phyloP scores from a whole-genome alignment of 2,113 vertebrate genomes.

The Onychorhynchus coronatus region DNA sequence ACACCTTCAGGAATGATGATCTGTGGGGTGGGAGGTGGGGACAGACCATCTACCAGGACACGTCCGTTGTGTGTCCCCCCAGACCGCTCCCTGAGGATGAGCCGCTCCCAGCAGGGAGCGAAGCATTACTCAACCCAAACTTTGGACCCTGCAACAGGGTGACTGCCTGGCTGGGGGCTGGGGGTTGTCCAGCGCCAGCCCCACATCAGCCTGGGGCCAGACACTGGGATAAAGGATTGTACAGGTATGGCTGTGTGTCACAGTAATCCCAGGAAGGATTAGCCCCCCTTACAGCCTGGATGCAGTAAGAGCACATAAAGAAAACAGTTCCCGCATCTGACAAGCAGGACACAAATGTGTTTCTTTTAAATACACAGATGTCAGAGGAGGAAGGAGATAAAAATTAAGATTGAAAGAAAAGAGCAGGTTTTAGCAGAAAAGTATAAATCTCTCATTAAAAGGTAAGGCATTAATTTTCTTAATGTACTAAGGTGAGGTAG shows the following conservation, averaged over 20 bases:
- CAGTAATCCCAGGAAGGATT: not conserved
- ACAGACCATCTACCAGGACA: not conserved
- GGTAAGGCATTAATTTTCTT: not conserved
- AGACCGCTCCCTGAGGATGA: rapidly evolving
- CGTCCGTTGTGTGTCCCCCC: rapidly evolving
- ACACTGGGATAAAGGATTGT: not conserved
- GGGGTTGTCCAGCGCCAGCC: not conserved
- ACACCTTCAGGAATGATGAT: not conserved
- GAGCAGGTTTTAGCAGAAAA: not conserved
- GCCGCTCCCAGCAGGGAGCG: rapidly evolving
- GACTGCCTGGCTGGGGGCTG: not conserved
- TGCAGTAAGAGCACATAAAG: not conserved
- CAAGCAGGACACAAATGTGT: not conserved
- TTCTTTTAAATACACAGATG: not conserved
- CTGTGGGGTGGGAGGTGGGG: not conserved
- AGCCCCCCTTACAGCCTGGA: not conserved
- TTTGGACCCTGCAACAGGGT: rapidly evolving
- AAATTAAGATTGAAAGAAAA: not conserved
- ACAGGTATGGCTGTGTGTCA: not conserved
- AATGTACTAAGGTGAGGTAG: not conserved
- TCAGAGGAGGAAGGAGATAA: not conserved
- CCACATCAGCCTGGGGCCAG: rapidly evolving
- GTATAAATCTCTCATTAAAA: not conserved
- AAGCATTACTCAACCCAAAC: not conserved
- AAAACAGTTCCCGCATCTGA: not conserved